phyloP scores from a whole-genome alignment of 2,888 invertebrate species.

The Cheilosia grossa region DNA sequence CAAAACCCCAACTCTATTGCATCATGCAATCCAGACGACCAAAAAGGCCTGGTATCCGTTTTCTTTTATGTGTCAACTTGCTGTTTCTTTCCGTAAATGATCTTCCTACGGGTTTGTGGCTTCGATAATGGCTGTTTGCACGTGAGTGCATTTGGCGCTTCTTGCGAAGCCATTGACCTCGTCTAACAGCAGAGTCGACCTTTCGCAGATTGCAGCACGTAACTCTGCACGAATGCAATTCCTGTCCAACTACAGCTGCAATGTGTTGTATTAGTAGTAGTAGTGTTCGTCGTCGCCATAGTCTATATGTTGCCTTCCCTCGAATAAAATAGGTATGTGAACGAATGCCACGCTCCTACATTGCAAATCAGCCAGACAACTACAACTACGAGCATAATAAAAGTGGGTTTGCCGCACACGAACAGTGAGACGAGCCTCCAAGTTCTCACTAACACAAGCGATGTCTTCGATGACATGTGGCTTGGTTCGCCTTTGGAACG shows the following conservation, averaged over 20 bases:
- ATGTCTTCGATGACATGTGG: slow-evolving; percentile 21
- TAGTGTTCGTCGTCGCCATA: not conserved
- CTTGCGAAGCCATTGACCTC: slow-evolving; percentile 50
- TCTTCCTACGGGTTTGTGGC: slow-evolving; percentile 16
- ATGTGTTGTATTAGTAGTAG: not conserved
- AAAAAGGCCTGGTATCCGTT: not conserved
- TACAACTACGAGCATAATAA: slow-evolving; percentile 65
- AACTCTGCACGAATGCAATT: not conserved
- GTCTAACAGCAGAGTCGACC: slow-evolving; percentile 10
- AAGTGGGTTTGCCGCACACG: slow-evolving; percentile 76
- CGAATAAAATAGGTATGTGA: slow-evolving; percentile 3
- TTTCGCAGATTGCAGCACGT: slow-evolving; percentile 19
- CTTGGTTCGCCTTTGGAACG: slow-evolving; percentile 52
- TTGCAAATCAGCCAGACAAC: slow-evolving; percentile 19
- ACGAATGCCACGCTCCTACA: slow-evolving; percentile 56
- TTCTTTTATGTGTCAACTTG: not conserved
- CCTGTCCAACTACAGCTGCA: slow-evolving; percentile 24
- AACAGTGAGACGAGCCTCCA: slow-evolving; percentile 79
- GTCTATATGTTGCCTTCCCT: slow-evolving; percentile 28
- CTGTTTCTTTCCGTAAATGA: not conserved
- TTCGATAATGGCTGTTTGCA: not conserved
- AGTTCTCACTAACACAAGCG: slow-evolving; percentile 72
- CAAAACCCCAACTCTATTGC: slow-evolving; percentile 41
- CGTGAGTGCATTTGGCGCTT: slow-evolving; percentile 6
- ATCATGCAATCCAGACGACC: slow-evolving; percentile 28